Base-by-base conservation (phyloP, 2,797 vertebrate genomes). In the Rhinophrynus dorsalis region DNA sequence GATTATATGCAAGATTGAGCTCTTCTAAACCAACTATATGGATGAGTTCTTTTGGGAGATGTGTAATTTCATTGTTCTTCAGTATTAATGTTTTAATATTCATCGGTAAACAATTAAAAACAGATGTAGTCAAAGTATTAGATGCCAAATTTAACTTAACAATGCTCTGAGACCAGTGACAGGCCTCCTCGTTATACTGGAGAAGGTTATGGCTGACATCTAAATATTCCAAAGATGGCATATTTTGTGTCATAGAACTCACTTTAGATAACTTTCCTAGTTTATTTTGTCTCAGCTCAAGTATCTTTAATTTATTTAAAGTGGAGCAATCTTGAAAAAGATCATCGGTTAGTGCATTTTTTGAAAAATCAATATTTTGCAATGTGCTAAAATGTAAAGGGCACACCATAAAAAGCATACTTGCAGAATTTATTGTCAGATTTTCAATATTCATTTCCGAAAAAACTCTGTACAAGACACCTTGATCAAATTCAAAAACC, bases 391-490 rank as follows among this genome's bases (percentile, higher is more conserved):
- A 75, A 1, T 24, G 47, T 0, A 32, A 29, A 21, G 96, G 96
- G 71, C 96, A 98, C 29, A 90, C 86, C 93, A 98, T 94, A 54
- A 94, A 88, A 42, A 96, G 78, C 2, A 95, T 81, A 27, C 78
- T 77, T 0, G 90, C 58, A 48, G 92, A 83, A 1, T 68, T 42
- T 13, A 96, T 50, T 0, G 89, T 86, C 30, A 94, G 32, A 38
- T 29, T 86, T 77, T 66, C 42, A 42, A 94, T 84, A 4, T 91
- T 93, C 82, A 95, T 83, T 51, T 89, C 90, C 17, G 92, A 90
- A 68, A 98, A 67, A 3, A 73, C 1, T 1, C 17, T 17, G 23
- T 73, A 73, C 47, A 73, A 8, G 11, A 26, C 1, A 0, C 1
- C 20, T 54, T 73, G 70, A 44, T 60, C 21, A 38, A 73, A 73